Base-by-base conservation (phyloP, 2,888 invertebrate genomes). In the Campoplex nolae region DNA sequence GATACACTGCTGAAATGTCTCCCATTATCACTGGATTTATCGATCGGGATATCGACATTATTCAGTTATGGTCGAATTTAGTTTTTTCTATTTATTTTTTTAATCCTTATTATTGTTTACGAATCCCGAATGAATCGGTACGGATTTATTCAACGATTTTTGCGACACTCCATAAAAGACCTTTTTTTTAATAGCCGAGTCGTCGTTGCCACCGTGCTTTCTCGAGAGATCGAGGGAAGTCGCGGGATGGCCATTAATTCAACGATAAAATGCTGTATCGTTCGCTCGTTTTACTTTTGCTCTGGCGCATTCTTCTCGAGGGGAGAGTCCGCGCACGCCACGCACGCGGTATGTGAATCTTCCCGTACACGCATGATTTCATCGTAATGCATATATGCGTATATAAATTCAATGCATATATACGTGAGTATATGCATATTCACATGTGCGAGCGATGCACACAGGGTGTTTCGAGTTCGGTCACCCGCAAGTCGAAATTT, bases 241-340 rank as follows among this genome's bases (percentile, higher is more conserved):
- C 67, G 76, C 45, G 51, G 54, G 23, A 77, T 85, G 58, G 76
- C 71, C 85, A 85, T 85, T 85, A 85, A 81, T 81, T 81, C 35
- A 65, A 38, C 81, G 81, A 81, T 76, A 85, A 85, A 85, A 77
- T 85, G 71, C 81, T 80, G 51, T 62, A 65, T 32, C 75, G 42
- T 71, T 71, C 54, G 71, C 75, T 71, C 73, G 8, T 76, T 62
- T 74, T 67, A 54, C 71, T 68, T 45, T 51, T 62, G 8, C 48
- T 42, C 67, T 11, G 58, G 38, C 38, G 32, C 56, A 48, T 23
- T 83, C 71, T 65, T 54, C 71, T 56, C 35, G 32, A 35, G 48
- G 65, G 67, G 65, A 77, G 76, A 76, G 76, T 62, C 32, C 67
- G 51, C 67, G 48, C 74, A 48, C 65, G 42, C 74, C 32, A 76